A percentile compares a stretch with the other conserved stretches of the same genome.
Conservation (phyloP, 2,888 invertebrate genomes). For the Ornithoptera alexandrae region DNA sequence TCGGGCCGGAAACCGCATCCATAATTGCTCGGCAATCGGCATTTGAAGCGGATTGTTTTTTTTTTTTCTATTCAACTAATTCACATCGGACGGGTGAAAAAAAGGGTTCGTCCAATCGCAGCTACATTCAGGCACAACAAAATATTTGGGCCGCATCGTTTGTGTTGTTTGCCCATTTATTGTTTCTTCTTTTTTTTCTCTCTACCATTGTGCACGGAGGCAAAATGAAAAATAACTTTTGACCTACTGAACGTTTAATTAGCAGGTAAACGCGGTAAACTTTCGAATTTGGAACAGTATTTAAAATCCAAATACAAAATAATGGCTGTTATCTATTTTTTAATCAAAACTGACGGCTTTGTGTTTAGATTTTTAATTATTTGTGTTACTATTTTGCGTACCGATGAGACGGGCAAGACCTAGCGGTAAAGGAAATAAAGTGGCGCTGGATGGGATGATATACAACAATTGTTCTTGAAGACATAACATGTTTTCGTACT, state of each 20-base stretch:
- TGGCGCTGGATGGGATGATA: too few relatives aligned
- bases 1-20: conserved; percentile 8
- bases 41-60: conserved; percentile 18
- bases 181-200: conserved; percentile 10
- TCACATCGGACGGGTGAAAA: conserved; percentile 22
- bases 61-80: conserved; percentile 19
- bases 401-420: too few relatives aligned
- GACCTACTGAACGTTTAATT: conserved; percentile 26
- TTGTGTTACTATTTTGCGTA: too few relatives aligned
- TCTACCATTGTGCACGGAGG: conserved; percentile 15
- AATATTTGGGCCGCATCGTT: conserved; percentile 29
- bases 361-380: too few relatives aligned
- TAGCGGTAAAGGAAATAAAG: too few relatives aligned
- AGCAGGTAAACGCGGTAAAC: conserved; percentile 2
- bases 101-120: conserved; percentile 28
- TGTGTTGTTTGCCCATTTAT: conserved; percentile 23
- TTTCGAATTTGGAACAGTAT: conserved; percentile 14
- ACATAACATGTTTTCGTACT: too few relatives aligned
- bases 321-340: too few relatives aligned
- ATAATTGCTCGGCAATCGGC: conserved; percentile 8
- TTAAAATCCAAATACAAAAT: conserved; percentile 1
- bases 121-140: conserved; percentile 27
- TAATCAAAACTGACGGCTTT: too few relatives aligned
- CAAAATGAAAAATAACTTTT: conserved; percentile 25
- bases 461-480: too few relatives aligned